These are phyloP conservation scores for Aphidius ervi DNA, from an alignment of 1,140 invertebrate species.

Conservation along the genomic window DNA sequence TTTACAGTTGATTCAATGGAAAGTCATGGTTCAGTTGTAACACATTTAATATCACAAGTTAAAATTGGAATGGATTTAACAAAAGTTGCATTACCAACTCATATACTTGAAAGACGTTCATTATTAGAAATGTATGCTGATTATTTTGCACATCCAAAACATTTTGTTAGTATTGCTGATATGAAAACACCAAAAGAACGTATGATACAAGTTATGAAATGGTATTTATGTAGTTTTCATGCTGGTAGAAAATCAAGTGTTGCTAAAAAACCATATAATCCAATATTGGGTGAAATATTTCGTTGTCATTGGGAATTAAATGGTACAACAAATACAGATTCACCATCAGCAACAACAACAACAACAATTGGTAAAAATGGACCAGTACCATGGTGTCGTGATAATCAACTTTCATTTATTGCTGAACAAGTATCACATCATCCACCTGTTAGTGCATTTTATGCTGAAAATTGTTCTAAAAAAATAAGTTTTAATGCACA, in stretches of 20 bases:
- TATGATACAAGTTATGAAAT: constrained; percentile 88
- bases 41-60: constrained; percentile 90
- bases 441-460: constrained; percentile 97
- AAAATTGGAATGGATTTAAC: constrained; percentile 98
- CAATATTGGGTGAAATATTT: constrained; percentile 92
- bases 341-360: constrained; percentile 38
- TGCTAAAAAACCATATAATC: constrained; percentile 97
- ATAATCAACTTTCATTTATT: constrained; percentile 81
- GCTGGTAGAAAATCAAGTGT: constrained; percentile 91
- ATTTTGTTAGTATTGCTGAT: constrained; percentile 88
- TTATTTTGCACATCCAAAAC: constrained; percentile 96
- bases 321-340: constrained; percentile 26
- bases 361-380: constrained; percentile 73
- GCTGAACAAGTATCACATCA: constrained; percentile 99
- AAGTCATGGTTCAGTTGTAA: constrained; percentile 90
- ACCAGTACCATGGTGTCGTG: constrained; percentile 75
- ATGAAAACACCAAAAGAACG: constrained; percentile 77
- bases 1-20: constrained; percentile 73
- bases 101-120: constrained; percentile 91
- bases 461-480: constrained; percentile 90
- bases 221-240: constrained; percentile 97
- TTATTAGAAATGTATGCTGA: constrained; percentile 97
- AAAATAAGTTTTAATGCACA: constrained; percentile 88
- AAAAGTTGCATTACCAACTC: constrained; percentile 94
- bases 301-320: constrained; percentile 76